These are phyloP conservation scores for Chrysotoxum bicinctum DNA, from an alignment of 2,888 invertebrate genomes.

Conservation along the genomic window DNA sequence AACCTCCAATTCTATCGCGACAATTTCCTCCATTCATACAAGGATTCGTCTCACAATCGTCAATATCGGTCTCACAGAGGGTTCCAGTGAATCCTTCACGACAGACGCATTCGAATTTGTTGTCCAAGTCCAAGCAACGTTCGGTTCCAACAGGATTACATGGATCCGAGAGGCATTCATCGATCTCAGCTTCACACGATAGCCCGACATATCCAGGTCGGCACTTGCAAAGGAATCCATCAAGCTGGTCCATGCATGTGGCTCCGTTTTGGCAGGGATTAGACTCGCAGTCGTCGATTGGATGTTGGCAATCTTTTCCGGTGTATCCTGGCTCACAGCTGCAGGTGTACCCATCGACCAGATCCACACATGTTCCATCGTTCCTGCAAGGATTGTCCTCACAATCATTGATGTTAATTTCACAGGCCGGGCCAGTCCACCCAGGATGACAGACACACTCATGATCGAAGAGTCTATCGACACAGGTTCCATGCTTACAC, in stretches of 20 bases:
- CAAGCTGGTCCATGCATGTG: slow-evolving; percentile 92
- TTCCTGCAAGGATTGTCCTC: slow-evolving; percentile 94
- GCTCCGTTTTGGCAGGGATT: slow-evolving; percentile 96
- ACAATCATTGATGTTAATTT: slow-evolving; percentile 96
- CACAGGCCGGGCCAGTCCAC: slow-evolving; percentile 93
- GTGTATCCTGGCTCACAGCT: slow-evolving; percentile 97
- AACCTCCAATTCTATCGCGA: slow-evolving; percentile 91
- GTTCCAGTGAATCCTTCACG: slow-evolving; percentile 93
- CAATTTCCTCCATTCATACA: slow-evolving; percentile 95
- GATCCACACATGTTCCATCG: slow-evolving; percentile 94
- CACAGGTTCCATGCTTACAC: slow-evolving; percentile 96
- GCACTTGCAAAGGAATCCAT: slow-evolving; percentile 96
- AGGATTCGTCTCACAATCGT: slow-evolving; percentile 92
- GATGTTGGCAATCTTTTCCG: slow-evolving; percentile 95
- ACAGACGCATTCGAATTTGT: slow-evolving; percentile 93
- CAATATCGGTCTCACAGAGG: slow-evolving; percentile 92
- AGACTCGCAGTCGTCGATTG: slow-evolving; percentile 94
- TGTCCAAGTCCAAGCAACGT: slow-evolving; percentile 93
- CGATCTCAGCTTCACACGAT: slow-evolving; percentile 96
- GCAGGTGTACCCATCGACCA: slow-evolving; percentile 91
- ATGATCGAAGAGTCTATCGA: slow-evolving; percentile 92
- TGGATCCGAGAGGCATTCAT: slow-evolving; percentile 95
- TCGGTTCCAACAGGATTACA: slow-evolving; percentile 95
- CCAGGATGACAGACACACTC: slow-evolving; percentile 96
- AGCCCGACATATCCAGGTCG: slow-evolving; percentile 95